Evolutionary conservation across 2,888 invertebrate genomes (phyloP).

Genomic region (Aporophyla nigra): DNA sequence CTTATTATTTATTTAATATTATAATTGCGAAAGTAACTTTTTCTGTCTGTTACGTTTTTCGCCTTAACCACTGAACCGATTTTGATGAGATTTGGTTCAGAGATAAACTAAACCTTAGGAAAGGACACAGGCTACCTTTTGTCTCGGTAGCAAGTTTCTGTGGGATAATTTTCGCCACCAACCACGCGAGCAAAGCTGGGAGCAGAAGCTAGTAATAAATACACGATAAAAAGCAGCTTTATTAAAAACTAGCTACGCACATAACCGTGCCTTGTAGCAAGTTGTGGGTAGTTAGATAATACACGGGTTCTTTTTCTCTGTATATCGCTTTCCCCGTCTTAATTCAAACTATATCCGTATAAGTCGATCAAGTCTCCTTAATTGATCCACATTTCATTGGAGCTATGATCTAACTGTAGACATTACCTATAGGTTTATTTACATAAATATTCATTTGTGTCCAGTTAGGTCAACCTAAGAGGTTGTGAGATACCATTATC

Average conservation of each 20-base stretch:
- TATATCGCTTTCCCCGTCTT: constrained; percentile 45
- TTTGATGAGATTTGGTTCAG: too few species aligned
- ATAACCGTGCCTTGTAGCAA: neutral
- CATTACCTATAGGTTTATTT: constrained; percentile 9
- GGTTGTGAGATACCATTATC: too few species aligned
- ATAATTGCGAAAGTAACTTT: too few species aligned
- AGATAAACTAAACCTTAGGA: too few species aligned
- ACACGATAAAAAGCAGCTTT: neutral
- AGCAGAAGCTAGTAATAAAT: neutral
- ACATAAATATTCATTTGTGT: neutral
- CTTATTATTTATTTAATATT: too few species aligned
- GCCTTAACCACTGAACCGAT: too few species aligned
- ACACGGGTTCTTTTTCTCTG: constrained; percentile 44
- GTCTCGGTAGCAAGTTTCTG: too few species aligned
- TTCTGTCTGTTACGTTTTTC: too few species aligned
- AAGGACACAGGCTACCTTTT: too few species aligned
- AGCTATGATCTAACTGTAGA: constrained; percentile 20
- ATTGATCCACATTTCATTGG: constrained; percentile 30
- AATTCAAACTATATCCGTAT: constrained; percentile 20
- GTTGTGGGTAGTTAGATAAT: constrained; percentile 54
- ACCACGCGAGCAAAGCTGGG: too few species aligned
- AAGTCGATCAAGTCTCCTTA: constrained; percentile 17
- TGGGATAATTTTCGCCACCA: too few species aligned
- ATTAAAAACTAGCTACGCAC: constrained; percentile 14
- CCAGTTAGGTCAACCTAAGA: too few species aligned